Base-by-base conservation (phyloP, 2,797 vertebrate species). In the Diplodus puntazzo region DNA sequence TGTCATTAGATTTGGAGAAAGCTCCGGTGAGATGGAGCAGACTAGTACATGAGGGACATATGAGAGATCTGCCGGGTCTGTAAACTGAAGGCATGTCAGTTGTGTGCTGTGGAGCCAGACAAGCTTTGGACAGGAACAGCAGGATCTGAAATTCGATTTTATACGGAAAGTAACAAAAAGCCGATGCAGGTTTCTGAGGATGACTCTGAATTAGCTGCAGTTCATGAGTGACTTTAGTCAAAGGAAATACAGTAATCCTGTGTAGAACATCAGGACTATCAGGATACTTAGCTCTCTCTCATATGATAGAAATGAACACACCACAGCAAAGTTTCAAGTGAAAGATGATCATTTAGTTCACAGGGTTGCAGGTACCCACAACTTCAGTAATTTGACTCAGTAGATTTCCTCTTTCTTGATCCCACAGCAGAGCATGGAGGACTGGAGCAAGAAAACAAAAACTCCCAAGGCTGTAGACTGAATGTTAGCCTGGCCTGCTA, bases 301-400 rank as follows among this genome's bases (percentile, higher is more conserved):
- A 34, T 52, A 27, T 49, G 30, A 34, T 34, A 34, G 30, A 34
- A 30, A 5, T 30, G 30, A 30, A 30, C 30, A 30, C 30, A 30
- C 30, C 30, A 4, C 30, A 30, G 30, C 30, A 5, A 30, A 30
- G 30, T 3, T 30, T 30, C 30, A 30, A 5, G 30, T 30, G 30
- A 30, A 30, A 30, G 30, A 30, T 30, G 30, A 30, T 3, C 25
- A 25, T 25, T 61, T 20, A 69, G 79, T 77, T 73, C 62, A 79
- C 54, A 73, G 25, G 48, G 71, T 79, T 64, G 79, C 78, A 64
- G 80, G 61, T 72, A 72, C 76, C 80, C 71, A 20, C 52, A 59
- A 14, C 55, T n/a, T n/a, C 74, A 80, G 69, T 87, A 52, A 76
- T 81, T 82, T 54, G 21, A 58, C 77, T 85, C 72, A 20, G 61